These are phyloP conservation scores for Leptopilina boulardi DNA, from an alignment of 1,140 invertebrate species.

Conservation along the genomic window DNA sequence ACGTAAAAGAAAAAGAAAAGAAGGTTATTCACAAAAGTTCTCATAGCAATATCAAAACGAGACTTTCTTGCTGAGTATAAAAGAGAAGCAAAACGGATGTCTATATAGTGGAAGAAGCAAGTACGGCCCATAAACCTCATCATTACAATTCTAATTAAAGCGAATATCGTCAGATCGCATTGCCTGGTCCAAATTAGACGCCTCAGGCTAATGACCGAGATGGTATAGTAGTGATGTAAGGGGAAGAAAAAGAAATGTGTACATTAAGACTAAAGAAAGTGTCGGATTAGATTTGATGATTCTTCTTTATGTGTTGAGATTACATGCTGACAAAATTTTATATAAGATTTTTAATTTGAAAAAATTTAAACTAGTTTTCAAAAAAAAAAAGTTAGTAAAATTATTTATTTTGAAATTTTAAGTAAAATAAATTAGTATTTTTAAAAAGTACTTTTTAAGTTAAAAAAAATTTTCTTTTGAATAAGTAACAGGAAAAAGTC, in stretches of 20 bases:
- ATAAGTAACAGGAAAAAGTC: too few species aligned
- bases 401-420: too few species aligned
- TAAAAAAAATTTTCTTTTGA: too few species aligned
- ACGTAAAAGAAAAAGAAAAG: too few species aligned
- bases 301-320: not conserved
- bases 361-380: too few species aligned
- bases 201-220: slow-evolving; percentile 56
- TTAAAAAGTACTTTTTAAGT: too few species aligned
- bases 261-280: slow-evolving; percentile 29
- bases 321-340: not conserved
- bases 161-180: slow-evolving; percentile 55
- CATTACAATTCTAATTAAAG: slow-evolving; percentile 70
- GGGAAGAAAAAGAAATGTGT: slow-evolving; percentile 29
- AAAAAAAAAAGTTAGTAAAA: too few species aligned
- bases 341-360: not conserved
- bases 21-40: too few species aligned
- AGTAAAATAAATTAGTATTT: too few species aligned
- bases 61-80: not conserved
- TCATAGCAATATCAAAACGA: too few species aligned
- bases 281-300: not conserved
- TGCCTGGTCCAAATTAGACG: slow-evolving; percentile 60
- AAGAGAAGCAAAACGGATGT: slow-evolving; percentile 16
- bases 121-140: slow-evolving; percentile 56
- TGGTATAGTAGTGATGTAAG: slow-evolving; percentile 20
- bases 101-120: slow-evolving; percentile 32